Base-by-base conservation (phyloP, 2,888 invertebrate species). In the Trypoxylon attenuatum region DNA sequence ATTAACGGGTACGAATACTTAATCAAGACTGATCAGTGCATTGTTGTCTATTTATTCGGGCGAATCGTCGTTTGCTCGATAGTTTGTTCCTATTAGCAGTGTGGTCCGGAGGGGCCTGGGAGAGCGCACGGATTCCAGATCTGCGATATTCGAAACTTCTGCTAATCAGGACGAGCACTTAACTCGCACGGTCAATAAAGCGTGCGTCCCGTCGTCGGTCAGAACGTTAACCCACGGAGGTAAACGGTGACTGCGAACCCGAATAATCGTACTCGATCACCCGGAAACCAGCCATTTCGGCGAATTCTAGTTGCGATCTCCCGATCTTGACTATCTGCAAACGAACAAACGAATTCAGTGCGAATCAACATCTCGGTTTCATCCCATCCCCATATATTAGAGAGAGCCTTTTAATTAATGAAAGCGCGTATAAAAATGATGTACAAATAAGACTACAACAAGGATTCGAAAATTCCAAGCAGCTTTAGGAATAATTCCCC, bases 61-160 rank as follows among this genome's bases (percentile, higher is more conserved):
- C 41, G 50, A 29, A n/a, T n/a, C n/a, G 18, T 18, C 25, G 15
- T 41, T 56, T 53, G 51, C 51, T 16, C 39, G 47, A 18, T 29
- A 39, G 18, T 18, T 54, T 42, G 49, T 25, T 38, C 63, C 58
- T 61, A 73, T 71, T 71, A 69, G 33, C 52, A 3, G 41, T 8
- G 8, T 18, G 13, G 19, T 18, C 5, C 13, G 13, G 6, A 13
- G 47, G 29, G 46, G 58, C 64, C 65, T 29, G 29, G 29, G 29
- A 4, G n/a, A 29, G 29, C 13, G 29, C 29, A n/a, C n/a, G n/a
- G 10, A 72, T 67, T 73, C 69, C 65, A 66, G 73, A 68, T 61
- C n/a, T n/a, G 56, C 73, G 66, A 61, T 76, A 75, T 76, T 66
- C 73, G 71, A 76, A 76, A 73, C 73, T 76, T 76, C 69, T 73